Evolutionary conservation across 2,797 vertebrate species (phyloP).

Genomic region (Pachyuromys duprasi): DNA sequence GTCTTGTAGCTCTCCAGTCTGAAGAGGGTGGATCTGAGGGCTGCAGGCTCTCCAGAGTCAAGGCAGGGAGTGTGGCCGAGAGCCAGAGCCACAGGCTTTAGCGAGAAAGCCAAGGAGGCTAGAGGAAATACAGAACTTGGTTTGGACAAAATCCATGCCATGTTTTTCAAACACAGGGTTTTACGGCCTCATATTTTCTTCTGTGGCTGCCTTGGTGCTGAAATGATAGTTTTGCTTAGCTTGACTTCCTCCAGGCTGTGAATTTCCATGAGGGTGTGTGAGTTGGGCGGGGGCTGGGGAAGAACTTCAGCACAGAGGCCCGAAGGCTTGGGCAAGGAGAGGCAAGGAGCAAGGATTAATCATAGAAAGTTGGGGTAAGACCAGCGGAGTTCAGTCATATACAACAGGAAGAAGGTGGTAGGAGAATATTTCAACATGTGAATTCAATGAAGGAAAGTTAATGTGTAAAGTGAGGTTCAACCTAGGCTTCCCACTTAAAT

Average conservation of each 20-base stretch:
- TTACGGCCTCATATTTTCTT: neutral
- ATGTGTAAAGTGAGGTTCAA: neutral
- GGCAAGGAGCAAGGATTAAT: neutral
- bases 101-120: neutral
- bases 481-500: slow-evolving; percentile 1
- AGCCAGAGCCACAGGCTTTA: neutral
- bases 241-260: slow-evolving; percentile 16
- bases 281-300: neutral
- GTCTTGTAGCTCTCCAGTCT: neutral
- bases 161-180: slow-evolving; percentile 56
- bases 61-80: neutral
- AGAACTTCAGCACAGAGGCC: neutral
- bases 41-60: neutral
- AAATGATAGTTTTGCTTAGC: slow-evolving; percentile 14
- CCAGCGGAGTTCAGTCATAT: neutral
- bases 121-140: neutral
- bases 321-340: neutral
- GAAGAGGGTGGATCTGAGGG: neutral
- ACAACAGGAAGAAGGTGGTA: neutral
- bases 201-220: neutral
- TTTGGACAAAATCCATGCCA: slow-evolving; percentile 32
- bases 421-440: neutral
- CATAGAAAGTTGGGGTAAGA: neutral
- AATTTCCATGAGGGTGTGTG: neutral
- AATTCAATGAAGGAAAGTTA: neutral